Conservation (phyloP, 1,140 invertebrate species). For the Scaptomyza graminum region DNA sequence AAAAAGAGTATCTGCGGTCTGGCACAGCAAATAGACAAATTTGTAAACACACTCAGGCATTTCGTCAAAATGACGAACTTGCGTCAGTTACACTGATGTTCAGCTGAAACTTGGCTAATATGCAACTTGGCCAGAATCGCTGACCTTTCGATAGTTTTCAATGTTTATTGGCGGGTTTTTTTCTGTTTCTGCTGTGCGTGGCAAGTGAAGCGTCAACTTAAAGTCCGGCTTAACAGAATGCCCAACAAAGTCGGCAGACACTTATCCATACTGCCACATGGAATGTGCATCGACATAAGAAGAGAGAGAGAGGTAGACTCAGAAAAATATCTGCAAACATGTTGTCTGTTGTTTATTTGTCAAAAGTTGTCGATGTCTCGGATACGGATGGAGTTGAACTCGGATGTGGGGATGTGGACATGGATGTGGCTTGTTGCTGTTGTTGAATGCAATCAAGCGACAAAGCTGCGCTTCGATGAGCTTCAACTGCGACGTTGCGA, state of each 20-base stretch:
- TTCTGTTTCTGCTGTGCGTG: slow-evolving; percentile 5
- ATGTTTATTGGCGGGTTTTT: neutral
- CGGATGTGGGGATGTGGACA: slow-evolving; percentile 26
- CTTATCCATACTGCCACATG: slow-evolving; percentile 16
- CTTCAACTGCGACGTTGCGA: slow-evolving; percentile 46
- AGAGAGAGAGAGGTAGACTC: slow-evolving; percentile 2
- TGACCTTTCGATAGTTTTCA: slow-evolving; percentile 59
- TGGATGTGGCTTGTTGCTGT: slow-evolving; percentile 20
- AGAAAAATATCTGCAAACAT: slow-evolving; percentile 34
- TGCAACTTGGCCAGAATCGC: slow-evolving; percentile 49
- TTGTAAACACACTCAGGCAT: slow-evolving; percentile 21
- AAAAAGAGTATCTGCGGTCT: slow-evolving; percentile 7
- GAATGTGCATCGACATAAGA: slow-evolving; percentile 13
- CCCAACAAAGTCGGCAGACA: slow-evolving; percentile 24
- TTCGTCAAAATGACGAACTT: neutral
- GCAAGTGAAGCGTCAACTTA: slow-evolving; percentile 36
- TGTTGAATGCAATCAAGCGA: slow-evolving; percentile 62
- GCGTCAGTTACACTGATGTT: too few relatives aligned
- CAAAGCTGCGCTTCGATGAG: slow-evolving; percentile 63
- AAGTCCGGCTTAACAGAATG: slow-evolving; percentile 48
- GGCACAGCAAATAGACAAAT: slow-evolving; percentile 31
- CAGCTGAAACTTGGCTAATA: slow-evolving; percentile 47
- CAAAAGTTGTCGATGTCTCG: slow-evolving; percentile 13
- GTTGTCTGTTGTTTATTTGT: slow-evolving; percentile 10
- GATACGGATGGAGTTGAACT: neutral